A percentile compares a stretch with the other conserved stretches of the same genome.
phyloP scores from a whole-genome alignment of 2,888 invertebrate genomes.

The Diaperis boleti region DNA sequence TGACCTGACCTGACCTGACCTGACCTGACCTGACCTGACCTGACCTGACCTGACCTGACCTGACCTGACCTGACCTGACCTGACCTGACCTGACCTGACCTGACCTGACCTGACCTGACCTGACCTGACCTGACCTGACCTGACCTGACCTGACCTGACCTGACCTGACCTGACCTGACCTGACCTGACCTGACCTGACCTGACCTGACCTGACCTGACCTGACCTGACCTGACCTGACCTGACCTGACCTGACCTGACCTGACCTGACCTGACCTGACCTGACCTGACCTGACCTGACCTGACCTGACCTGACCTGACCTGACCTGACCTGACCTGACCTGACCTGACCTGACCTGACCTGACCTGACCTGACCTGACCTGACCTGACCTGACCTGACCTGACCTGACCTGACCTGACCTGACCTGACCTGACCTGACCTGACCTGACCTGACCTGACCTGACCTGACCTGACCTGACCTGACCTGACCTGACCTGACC shows the following conservation, averaged over 20 bases:
- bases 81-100: not conserved
- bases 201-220: not conserved
- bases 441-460: too few species aligned
- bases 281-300: not conserved
- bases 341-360: too few species aligned
- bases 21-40: not conserved
- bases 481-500: too few species aligned
- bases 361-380: too few species aligned
- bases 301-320: not conserved
- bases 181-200: not conserved
- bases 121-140: not conserved
- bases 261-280: not conserved
- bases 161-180: not conserved
- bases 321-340: too few species aligned
- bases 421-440: too few species aligned
- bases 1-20: slow-evolving; percentile 5
- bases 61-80: not conserved
- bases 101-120: not conserved
- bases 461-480: too few species aligned
- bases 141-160: not conserved
- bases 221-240: not conserved
- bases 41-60: not conserved
- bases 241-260: not conserved
- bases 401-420: too few species aligned
- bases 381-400: too few species aligned